A percentile compares a stretch with the other conserved stretches of the same genome.
phyloP scores from a whole-genome alignment of 1,140 invertebrate genomes.

The Coboldia fuscipes region DNA sequence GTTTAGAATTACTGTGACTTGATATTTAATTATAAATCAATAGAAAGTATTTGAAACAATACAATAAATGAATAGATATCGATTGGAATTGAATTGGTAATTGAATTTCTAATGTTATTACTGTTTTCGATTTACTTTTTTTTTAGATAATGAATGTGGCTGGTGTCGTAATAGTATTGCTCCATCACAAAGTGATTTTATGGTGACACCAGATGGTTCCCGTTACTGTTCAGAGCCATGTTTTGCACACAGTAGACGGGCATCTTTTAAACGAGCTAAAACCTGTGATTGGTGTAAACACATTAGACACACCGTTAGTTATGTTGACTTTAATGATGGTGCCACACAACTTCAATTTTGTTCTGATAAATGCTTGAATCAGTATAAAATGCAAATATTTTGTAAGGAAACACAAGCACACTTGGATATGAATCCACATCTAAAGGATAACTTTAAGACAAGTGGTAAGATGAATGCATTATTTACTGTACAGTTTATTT shows the following conservation, averaged over 20 bases:
- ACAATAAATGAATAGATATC: too few species aligned
- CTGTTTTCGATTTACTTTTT: constrained; percentile 2
- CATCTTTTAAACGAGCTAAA: constrained; percentile 75
- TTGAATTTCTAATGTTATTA: constrained; percentile 1
- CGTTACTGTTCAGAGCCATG: constrained; percentile 72
- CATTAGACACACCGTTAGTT: constrained; percentile 73
- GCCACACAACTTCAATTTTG: constrained; percentile 60
- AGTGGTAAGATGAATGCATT: constrained; percentile 12
- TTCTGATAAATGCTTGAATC: constrained; percentile 80
- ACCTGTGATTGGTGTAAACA: constrained; percentile 89
- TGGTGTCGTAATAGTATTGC: constrained; percentile 33
- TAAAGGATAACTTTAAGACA: constrained; percentile 23
- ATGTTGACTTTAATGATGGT: constrained; percentile 69
- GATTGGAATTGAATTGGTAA: not conserved
- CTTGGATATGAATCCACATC: constrained; percentile 57
- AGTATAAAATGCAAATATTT: constrained; percentile 92
- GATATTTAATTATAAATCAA: too few species aligned
- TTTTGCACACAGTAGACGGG: constrained; percentile 66
- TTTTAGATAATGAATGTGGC: constrained; percentile 27
- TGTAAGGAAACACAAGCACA: constrained; percentile 78
- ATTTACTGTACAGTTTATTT: constrained; percentile 22
- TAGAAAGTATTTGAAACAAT: too few species aligned
- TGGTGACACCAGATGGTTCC: constrained; percentile 30
- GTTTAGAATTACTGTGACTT: too few species aligned
- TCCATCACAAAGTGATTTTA: constrained; percentile 26